A percentile compares a stretch with the other conserved stretches of the same genome.
Conservation (phyloP, 2,797 vertebrate genomes). For the Loris lydekkerianus region DNA sequence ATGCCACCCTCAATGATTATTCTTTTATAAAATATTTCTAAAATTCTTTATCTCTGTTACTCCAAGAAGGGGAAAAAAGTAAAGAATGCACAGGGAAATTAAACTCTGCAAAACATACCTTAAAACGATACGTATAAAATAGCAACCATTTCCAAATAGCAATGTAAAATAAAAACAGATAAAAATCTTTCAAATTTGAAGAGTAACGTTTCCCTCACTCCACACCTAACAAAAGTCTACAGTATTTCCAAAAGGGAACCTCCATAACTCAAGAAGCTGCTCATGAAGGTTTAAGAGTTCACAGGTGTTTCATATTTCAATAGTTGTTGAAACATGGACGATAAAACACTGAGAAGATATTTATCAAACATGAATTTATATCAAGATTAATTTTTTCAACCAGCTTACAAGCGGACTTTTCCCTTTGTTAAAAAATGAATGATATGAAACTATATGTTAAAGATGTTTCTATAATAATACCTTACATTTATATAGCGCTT, state of each 20-base stretch:
- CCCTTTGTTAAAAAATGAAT: constrained; percentile 82
- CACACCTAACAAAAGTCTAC: constrained; percentile 69
- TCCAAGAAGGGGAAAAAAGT: constrained; percentile 51
- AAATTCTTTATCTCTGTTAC: constrained; percentile 54
- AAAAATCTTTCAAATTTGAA: constrained; percentile 46
- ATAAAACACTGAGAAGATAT: constrained; percentile 86
- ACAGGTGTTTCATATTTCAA: constrained; percentile 85
- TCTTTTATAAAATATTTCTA: constrained; percentile 67
- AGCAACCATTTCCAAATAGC: constrained; percentile 76
- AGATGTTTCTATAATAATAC: constrained; percentile 66
- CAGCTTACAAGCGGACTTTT: constrained; percentile 81
- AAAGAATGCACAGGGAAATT: constrained; percentile 53
- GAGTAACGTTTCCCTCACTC: constrained; percentile 58
- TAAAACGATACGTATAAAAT: constrained; percentile 82
- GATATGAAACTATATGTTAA: constrained; percentile 78
- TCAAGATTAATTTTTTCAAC: constrained; percentile 84
- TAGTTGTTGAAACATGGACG: constrained; percentile 83
- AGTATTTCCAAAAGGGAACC: constrained; percentile 68
- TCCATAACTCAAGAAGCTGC: constrained; percentile 79
- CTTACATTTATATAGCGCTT: constrained; percentile 40
- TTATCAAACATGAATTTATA: constrained; percentile 85
- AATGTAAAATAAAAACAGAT: constrained; percentile 75
- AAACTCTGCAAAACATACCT: constrained; percentile 82
- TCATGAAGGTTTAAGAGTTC: constrained; percentile 76
- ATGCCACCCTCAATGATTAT: neutral